Conservation (phyloP, 1,140 invertebrate species). For the Heliconius nattereri region DNA sequence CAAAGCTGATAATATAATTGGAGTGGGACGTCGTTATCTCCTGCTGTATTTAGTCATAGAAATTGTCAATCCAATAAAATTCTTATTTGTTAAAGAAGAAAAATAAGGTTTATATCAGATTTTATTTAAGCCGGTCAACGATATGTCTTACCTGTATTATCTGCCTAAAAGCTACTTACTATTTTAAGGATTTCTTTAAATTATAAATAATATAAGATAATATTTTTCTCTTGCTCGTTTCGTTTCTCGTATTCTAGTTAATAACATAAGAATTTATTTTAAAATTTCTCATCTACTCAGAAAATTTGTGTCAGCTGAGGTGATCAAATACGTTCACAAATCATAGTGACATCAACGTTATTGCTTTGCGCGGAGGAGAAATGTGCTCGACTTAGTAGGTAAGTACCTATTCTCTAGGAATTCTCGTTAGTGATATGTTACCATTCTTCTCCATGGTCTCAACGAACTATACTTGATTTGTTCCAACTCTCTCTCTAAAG, state of each 20-base stretch:
- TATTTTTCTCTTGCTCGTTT: no score
- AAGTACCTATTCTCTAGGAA: slow-evolving; percentile 58
- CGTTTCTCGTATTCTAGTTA: neutral
- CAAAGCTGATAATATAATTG: neutral
- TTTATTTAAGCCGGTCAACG: no score
- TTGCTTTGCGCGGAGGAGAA: slow-evolving; percentile 59
- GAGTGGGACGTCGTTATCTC: neutral
- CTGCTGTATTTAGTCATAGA: neutral
- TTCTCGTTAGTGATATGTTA: slow-evolving; percentile 54
- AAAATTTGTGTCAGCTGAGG: slow-evolving; percentile 21
- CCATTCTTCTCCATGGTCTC: slow-evolving; percentile 53
- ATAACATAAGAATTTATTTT: neutral
- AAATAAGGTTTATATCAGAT: no score
- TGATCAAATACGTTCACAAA: slow-evolving; percentile 57
- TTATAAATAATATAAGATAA: no score
- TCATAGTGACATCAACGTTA: slow-evolving; percentile 67
- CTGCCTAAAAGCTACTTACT: no score
- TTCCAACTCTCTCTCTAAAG: slow-evolving; percentile 41
- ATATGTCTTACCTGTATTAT: no score
- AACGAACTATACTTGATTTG: slow-evolving; percentile 45
- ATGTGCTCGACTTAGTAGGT: slow-evolving; percentile 56
- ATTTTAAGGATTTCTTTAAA: no score
- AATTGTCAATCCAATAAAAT: no score
- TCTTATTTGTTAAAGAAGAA: no score
- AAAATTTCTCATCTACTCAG: neutral